Percentiles rank a stretch among this genome's conserved stretches.
Evolutionary conservation across 1,140 invertebrate genomes (phyloP).

Genomic region (Drosophila simulans): DNA sequence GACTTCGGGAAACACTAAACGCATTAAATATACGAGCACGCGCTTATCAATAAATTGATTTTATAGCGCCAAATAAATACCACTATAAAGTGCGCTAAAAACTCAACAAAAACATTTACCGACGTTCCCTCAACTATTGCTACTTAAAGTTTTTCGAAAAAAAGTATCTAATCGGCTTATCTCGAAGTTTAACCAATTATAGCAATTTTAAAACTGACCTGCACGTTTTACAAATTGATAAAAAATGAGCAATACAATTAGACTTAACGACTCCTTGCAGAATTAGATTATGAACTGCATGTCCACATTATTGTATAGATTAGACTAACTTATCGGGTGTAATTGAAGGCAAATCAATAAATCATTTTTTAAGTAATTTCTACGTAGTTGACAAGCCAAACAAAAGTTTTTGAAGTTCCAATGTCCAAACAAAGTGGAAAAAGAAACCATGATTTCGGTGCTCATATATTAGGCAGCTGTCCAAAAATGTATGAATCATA

Average conservation of each 20-base stretch:
- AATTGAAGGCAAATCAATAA: neutral
- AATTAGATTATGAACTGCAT: no score
- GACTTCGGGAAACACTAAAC: constrained; percentile 9
- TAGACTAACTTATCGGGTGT: neutral
- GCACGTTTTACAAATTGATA: neutral
- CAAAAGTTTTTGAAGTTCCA: neutral
- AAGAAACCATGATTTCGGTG: neutral
- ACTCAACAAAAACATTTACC: neutral
- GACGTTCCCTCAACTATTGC: neutral
- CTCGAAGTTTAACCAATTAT: neutral
- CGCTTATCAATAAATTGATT: constrained; percentile 9
- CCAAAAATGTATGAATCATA: constrained; percentile 45
- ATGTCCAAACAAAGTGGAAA: neutral
- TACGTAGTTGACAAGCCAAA: constrained; percentile 18
- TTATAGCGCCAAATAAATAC: constrained; percentile 25
- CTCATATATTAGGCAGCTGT: constrained; percentile 37
- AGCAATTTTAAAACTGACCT: constrained; percentile 4
- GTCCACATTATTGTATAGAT: neutral
- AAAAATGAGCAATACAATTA: neutral
- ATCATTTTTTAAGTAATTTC: neutral
- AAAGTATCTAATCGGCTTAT: constrained; percentile 14
- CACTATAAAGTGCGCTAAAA: neutral
- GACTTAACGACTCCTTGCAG: neutral
- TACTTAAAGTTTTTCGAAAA: neutral
- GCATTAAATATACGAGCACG: constrained; percentile 14